Conservation (phyloP, 2,113 vertebrate genomes). For the Grallaria varia region DNA sequence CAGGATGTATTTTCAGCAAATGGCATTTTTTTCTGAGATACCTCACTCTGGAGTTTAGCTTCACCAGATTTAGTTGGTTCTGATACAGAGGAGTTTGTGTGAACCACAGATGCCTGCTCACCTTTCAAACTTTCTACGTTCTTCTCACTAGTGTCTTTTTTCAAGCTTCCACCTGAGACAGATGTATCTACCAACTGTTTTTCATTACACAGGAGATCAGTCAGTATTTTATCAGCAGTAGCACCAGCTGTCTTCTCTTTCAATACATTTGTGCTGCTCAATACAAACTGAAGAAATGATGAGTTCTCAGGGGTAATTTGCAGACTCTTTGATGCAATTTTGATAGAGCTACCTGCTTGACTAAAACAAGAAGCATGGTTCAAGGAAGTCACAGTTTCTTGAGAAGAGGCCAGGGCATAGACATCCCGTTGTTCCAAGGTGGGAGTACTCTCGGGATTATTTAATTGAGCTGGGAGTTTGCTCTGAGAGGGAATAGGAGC, state of each 20-base stretch:
- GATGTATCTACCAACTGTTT: not conserved
- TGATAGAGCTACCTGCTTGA: not conserved
- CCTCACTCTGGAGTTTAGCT: not conserved
- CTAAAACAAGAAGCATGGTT: not conserved
- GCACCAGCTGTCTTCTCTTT: conserved; percentile 40
- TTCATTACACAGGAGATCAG: not conserved
- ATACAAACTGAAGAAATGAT: conserved; percentile 27
- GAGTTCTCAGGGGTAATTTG: not conserved
- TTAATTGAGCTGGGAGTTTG: not conserved
- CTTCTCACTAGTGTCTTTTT: not conserved
- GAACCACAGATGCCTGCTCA: not conserved
- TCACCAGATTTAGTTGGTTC: not conserved
- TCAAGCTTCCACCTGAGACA: not conserved
- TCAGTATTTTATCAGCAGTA: conserved; percentile 46
- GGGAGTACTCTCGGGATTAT: not conserved
- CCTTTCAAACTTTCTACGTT: not conserved
- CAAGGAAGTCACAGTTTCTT: not conserved
- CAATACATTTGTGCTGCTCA: conserved; percentile 32
- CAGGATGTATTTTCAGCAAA: not conserved
- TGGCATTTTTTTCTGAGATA: not conserved
- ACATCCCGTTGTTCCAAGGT: not conserved
- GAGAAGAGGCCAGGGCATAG: not conserved
- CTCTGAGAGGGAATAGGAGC: not conserved
- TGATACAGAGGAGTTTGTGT: not conserved
- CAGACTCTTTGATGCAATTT: not conserved